Evolutionary conservation across 2,797 vertebrate species (phyloP), one percentile per base, ranked within the genome.

Genomic region (Trematomus bernacchii): DNA sequence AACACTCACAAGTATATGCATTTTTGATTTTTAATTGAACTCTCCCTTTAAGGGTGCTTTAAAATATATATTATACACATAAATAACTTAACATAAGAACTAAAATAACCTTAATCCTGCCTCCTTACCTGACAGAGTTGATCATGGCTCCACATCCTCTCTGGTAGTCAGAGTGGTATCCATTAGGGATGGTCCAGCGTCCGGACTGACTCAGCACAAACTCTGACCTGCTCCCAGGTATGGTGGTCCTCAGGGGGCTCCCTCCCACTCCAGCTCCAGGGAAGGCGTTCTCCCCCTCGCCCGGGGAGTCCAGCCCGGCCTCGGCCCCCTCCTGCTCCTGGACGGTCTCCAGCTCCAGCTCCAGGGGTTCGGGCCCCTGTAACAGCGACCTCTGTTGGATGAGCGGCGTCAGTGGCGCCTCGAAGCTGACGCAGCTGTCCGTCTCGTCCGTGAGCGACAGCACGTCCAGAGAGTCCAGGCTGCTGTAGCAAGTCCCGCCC

Each of bases 391-490:
- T 95, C 91, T 99, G 98, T 93, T 99, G 98, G 92, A 98, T 99
- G 89, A 99, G 95, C 0, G 97, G 97, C 0, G 98, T 99, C 76
- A 99, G 96, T 0, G 98, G 98, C 0, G 97, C 97, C 85, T 99
- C 98, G 0, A 99, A 98, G 80, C 98, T 99, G 83, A 99, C 96
- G 1, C 97, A 99, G 94, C 98, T 99, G 93, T 99, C 98, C 1
- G 97, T 98, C 94, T 99, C 98, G 0, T 99, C 98, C 0, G 97
- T 99, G 80, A 99, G 97, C 10, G 97, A 99, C 83, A 98, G 94
- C 84, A 98, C 97, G 0, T 99, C 98, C 87, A 99, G 90, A 42
- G 98, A 99, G 91, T 99, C 97, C 67, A 99, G 92, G 91, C 97
- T 98, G 94, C 98, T 99, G 91, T 99, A 99, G 90, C 97, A 98